Evolutionary conservation across 2,888 invertebrate genomes (phyloP), one percentile per base, ranked within the genome.

Genomic region (Polyommatus icarus): DNA sequence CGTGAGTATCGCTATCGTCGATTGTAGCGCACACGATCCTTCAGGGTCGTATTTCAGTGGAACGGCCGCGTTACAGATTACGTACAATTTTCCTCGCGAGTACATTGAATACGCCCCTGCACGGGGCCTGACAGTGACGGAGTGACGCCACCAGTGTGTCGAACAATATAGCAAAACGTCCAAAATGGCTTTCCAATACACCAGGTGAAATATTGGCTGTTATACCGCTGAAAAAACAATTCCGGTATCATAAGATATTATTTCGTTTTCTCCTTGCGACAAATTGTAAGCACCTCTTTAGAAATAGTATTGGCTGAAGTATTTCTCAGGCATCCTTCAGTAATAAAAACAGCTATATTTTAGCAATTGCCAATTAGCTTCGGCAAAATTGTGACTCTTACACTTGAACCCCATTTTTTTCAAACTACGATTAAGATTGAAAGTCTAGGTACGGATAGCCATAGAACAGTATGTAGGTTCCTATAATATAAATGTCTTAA

Each of bases 51-150:
- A 90, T 90, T 88, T 91, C 90, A 90, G 84, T 80, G 84, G 84
- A 89, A 89, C 86, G 86, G 88, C 85, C 86, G 85, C 85, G 86
- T 87, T 88, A 90, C 89, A 89, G 89, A 91, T 91, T 91, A 90
- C 89, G 85, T 87, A 82, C 89, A 89, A 90, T 91, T 89, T 89
- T 89, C 89, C 87, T 83, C 80, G 80, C 82, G 83, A 83, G 83
- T 84, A 86, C 87, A 88, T 87, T 87, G 87, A 87, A 88, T 86
- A 84, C 83, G 80, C 83, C 83, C 29, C 71, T 50, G 50, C 8
- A 10, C 50, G 36, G 67, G n/a, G 50, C 61, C 78, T 76, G 76
- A 79, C 79, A 79, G 76, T 80, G 78, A 76, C 59, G 76, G 78
- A 78, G 73, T 46, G 73, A 71, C 61, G 76, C 61, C 32, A 76